Base-by-base conservation (phyloP, 2,113 vertebrate species). In the Cyanoramphus novaezelandiae region DNA sequence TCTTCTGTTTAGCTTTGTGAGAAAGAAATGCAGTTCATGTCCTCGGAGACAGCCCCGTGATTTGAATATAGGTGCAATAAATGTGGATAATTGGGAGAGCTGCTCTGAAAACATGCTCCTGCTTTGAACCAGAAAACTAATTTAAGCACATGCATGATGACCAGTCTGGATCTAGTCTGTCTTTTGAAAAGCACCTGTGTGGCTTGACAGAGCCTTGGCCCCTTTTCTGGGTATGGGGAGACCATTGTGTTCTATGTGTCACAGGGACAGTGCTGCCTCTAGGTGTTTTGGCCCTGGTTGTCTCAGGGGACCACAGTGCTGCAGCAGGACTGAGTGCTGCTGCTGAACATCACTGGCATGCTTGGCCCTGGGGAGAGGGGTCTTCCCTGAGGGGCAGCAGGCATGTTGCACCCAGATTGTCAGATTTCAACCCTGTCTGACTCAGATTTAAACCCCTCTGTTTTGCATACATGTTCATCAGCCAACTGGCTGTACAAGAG, bases 301-400 rank as follows among this genome's bases (percentile, higher is more conserved):
- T 41, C 47, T 33, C 1, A 0, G 23, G 25, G 53, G 24, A 35
- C 18, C 41, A 29, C 7, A 10, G 5, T 17, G 24, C 15, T 0
- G 0, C 2, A 1, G 24, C 19, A 67, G 44, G 44, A 63, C 16
- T 0, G 10, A 31, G 21, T 6, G 23, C 4, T 15, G 21, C 28
- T 78, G 8, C 25, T 65, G 64, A 69, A 1, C 41, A 19, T 5
- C 2, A 1, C 33, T 3, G 7, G 29, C 21, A 43, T 0, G 13
- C 6, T 12, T 2, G 5, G 33, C 23, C 6, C 23, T n/a, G 25
- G 18, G 43, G 6, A 76, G 24, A 49, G 9, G 18, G 10, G 2
- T 10, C 59, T 65, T 25, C 11, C 16, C 24, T 11, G 31, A 18
- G 29, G 1, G 20, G 16, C 16, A 69, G 28, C 15, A 59, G 64